Base-by-base conservation (phyloP, 1,140 invertebrate genomes). In the Neodiprion fabricii region DNA sequence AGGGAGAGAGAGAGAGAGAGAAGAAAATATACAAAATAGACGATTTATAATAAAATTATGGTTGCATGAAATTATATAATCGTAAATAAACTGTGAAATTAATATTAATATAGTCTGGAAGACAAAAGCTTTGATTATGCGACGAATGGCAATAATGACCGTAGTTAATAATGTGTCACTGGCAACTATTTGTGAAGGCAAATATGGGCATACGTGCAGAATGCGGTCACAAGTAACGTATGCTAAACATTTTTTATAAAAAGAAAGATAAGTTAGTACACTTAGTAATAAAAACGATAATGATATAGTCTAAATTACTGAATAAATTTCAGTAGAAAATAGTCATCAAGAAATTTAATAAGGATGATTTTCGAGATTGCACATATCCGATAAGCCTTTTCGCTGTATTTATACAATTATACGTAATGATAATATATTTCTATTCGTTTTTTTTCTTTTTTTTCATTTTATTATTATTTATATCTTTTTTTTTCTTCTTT, bases 401-500 rank as follows among this genome's bases (percentile, higher is more conserved):
- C 53, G 53, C 53, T 61, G n/a, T 61, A 61, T 14, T 61, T 14
- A 61, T 61, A 40, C n/a, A 61, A 61, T 61, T 61, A 61, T 61
- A 40, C 28, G 5, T 61, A 61, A 61, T 61, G 11, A 61, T 61
- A 61, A 61, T 61, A 53, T 53, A 61, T 61, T 14, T 14, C 21
- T 69, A 71, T 74, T 71, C 8, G 23, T 53, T 48, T 28, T 0
- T 67, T 70, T 11, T 10, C 1, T 40, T 40, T 40, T n/a, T 11
- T 49, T 23, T 69, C 73, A 47, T 21, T 12, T 71, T 67, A 28
- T 9, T 47, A 10, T 48, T 76, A 67, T 74, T 72, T 71, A 68
- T 66, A 67, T 65, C 10, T 75, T 49, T 17, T 76, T 21, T 17
- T 71, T 67, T 50, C 47, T 67, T 68, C n/a, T 71, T 70, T 72